Base-by-base conservation (phyloP, 2,113 vertebrate species). In the Nicator chloris region DNA sequence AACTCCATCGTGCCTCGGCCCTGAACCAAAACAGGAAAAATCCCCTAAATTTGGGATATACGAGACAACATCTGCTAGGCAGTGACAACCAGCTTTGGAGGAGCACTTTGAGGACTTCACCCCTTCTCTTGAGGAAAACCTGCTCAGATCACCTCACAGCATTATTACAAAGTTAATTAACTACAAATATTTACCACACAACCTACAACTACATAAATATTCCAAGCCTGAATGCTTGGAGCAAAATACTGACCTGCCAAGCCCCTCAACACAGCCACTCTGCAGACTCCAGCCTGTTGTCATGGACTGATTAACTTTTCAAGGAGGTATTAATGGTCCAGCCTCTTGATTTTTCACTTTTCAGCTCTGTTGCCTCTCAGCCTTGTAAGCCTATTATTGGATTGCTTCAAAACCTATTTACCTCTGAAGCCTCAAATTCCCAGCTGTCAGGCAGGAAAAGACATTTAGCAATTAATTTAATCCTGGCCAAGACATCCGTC, bases 391-490 rank as follows among this genome's bases (percentile, higher is more conserved):
- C 70, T 96, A 77, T 96, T 97, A 96, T 77, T 78, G 83, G 56
- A 96, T 77, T 97, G 65, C 83, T 96, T 94, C 86, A 96, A 95
- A 94, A 47, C 40, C 89, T 83, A 77, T 95, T 97, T 97, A 86
- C 90, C 64, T 96, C 80, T 49, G 18, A 95, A 95, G 85, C 82
- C 69, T 94, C 73, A 93, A 97, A 91, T 93, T 92, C 45, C 61
- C 82, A 93, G 81, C 54, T 94, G 81, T 84, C 87, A 96, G 59
- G 66, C 84, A 93, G 51, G 50, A 95, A 96, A 95, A 96, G 37
- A 86, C 69, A 80, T 90, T 95, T 89, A 87, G 64, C 92, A 98
- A 97, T 97, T 97, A 95, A 97, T 93, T 94, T 95, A 96, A 95
- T 95, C 93, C 63, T 4, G 22, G 86, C 83, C 56, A 59, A 84